Evolutionary conservation across 2,888 invertebrate species (phyloP), one percentile per base, ranked within the genome.

Genomic region (Alsophila aescularia): DNA sequence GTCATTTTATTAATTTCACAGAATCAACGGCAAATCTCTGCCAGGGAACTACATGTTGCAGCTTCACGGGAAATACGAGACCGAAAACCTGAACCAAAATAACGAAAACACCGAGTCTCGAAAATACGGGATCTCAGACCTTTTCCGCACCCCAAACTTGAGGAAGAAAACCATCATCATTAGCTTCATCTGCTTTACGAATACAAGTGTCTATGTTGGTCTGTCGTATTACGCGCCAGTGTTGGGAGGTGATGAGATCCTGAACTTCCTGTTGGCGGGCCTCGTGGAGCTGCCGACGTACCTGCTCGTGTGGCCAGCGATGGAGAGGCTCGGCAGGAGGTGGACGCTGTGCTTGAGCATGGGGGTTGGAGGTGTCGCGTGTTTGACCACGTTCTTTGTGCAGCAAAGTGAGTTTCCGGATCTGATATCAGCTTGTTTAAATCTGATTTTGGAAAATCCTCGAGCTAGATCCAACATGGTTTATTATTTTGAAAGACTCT

Each of bases 151-250:
- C 0, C 94, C 94, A 2, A 96, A 96, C 75, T 90, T 97, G 66
- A 88, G 96, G 14, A 94, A 95, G 78, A 97, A 96, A 81, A 96
- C 96, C 0, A 89, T 96, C 0, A 95, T 96, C 29, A 95, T 97
- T 41, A 96, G 96, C 0, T 95, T 96, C 66, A 95, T 97, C 59
- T 96, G 96, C 96, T 96, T 97, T 70, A 96, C 96, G n/a, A 97
- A 96, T 67, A 96, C 96, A 0, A 96, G 96, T 64, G 97, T 97
- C 0, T 96, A 96, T 69, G 96, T 96, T 1, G 96, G 97, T 0
- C 85, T 97, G 12, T 96, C 96, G 0, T 96, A 97, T 78, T 97
- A 97, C 77, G 96, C 96, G 0, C 96, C 96, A 0, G 93, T 95
- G 0, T 83, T 97, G 40, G 95, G 96, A 0, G 96, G 96, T 0